Percentiles rank a stretch among this genome's conserved stretches.
phyloP scores from a whole-genome alignment of 2,888 invertebrate species.

The Volucella bombylans region DNA sequence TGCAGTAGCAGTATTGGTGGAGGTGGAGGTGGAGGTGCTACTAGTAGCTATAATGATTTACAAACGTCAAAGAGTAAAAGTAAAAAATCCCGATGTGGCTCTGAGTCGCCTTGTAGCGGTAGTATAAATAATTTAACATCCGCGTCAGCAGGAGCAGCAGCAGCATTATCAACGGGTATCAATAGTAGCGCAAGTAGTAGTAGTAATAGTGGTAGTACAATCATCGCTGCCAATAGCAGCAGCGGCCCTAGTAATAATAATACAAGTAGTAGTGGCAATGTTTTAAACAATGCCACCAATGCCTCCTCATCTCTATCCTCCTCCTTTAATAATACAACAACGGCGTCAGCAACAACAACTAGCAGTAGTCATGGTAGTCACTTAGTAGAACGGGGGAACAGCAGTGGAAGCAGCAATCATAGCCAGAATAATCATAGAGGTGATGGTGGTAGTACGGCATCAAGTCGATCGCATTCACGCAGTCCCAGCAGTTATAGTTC shows the following conservation, averaged over 20 bases:
- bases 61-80: slow-evolving; percentile 80
- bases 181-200: slow-evolving; percentile 76
- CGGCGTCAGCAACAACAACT: slow-evolving; percentile 65
- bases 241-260: slow-evolving; percentile 76
- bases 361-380: slow-evolving; percentile 76
- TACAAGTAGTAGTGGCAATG: slow-evolving; percentile 77
- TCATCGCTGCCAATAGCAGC: slow-evolving; percentile 75
- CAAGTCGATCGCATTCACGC: slow-evolving; percentile 84
- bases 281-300: slow-evolving; percentile 78
- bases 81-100: slow-evolving; percentile 83
- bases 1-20: slow-evolving; percentile 72
- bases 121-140: slow-evolving; percentile 74
- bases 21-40: slow-evolving; percentile 67
- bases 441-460: slow-evolving; percentile 83
- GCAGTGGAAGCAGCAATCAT: slow-evolving; percentile 78
- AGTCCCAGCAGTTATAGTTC: slow-evolving; percentile 83
- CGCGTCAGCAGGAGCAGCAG: slow-evolving; percentile 75
- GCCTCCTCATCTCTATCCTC: slow-evolving; percentile 64
- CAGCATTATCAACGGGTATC: slow-evolving; percentile 67
- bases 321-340: slow-evolving; percentile 64
- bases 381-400: slow-evolving; percentile 75
- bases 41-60: slow-evolving; percentile 74
- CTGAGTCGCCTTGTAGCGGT: slow-evolving; percentile 83
- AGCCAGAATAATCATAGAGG: slow-evolving; percentile 80
- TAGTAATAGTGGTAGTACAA: slow-evolving; percentile 77